phyloP scores from a whole-genome alignment of 1,140 invertebrate species.

The Zaprionus tsacasi region DNA sequence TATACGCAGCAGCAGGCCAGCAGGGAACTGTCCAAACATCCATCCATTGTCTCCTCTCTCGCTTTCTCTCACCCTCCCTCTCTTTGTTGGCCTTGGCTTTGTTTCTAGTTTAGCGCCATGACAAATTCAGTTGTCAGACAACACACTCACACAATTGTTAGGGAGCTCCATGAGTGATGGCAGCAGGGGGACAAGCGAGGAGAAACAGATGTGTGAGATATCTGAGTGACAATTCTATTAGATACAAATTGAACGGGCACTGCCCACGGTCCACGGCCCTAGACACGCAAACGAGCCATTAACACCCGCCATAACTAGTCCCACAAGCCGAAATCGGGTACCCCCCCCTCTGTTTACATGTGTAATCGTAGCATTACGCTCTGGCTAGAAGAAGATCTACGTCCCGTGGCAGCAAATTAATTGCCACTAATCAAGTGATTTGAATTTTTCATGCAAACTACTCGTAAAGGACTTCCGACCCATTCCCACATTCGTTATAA shows the following conservation, averaged over 20 bases:
- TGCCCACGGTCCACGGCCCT: background rate
- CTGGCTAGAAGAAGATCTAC: constrained; percentile 47
- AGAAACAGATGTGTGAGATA: constrained; percentile 64
- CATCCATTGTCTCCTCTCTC: constrained; percentile 13
- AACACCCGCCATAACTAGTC: constrained; percentile 66
- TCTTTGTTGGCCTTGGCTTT: constrained; percentile 60
- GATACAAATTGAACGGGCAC: constrained; percentile 65
- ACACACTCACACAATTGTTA: constrained; percentile 59
- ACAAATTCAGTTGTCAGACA: constrained; percentile 80
- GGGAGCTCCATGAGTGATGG: constrained; percentile 47
- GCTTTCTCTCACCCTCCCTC: too few species aligned
- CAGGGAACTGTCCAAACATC: constrained; percentile 10
- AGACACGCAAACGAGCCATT: constrained; percentile 73
- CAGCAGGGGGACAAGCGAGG: constrained; percentile 27
- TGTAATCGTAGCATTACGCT: constrained; percentile 2
- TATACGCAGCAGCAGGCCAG: background rate
- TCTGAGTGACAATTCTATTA: constrained; percentile 78
- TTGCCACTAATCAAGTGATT: constrained; percentile 77
- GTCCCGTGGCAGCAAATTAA: constrained; percentile 59
- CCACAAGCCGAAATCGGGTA: constrained; percentile 37
- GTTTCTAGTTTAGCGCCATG: constrained; percentile 71
- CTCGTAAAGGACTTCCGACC: constrained; percentile 50
- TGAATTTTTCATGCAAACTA: constrained; percentile 68
- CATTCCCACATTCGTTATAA: too few species aligned
- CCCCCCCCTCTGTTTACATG: background rate